Conservation (phyloP, 2,888 invertebrate species). For the Vanessa cardui region DNA sequence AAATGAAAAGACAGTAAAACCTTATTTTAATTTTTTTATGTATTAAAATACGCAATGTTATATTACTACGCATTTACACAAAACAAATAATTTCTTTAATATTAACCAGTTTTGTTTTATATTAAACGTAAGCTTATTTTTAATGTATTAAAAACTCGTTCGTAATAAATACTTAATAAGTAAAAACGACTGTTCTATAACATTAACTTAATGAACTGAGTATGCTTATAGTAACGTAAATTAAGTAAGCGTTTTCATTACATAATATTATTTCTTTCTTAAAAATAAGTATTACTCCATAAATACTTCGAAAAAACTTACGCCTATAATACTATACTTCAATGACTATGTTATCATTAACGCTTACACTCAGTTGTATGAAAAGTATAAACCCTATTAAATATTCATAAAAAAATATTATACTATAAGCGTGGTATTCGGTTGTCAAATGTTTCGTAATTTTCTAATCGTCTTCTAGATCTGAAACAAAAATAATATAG, state of each 20-base stretch:
- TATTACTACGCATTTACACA: no score
- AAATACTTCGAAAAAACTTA: slow-evolving; percentile 15
- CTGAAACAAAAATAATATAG: slow-evolving; percentile 10
- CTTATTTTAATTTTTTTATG: neutral
- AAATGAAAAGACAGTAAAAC: no score
- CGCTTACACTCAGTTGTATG: slow-evolving; percentile 2
- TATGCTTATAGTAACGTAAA: slow-evolving; percentile 15
- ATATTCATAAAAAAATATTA: neutral
- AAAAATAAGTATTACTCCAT: neutral
- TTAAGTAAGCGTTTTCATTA: slow-evolving; percentile 24
- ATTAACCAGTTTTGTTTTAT: no score
- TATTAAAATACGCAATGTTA: neutral
- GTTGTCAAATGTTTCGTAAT: slow-evolving; percentile 15
- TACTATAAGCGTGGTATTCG: slow-evolving; percentile 16
- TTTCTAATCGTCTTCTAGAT: slow-evolving; percentile 2
- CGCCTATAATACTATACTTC: slow-evolving; percentile 17
- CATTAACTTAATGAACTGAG: neutral
- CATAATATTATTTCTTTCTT: neutral
- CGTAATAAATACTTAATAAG: slow-evolving; percentile 6
- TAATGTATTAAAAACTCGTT: neutral
- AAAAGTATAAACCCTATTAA: neutral
- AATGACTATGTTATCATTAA: neutral
- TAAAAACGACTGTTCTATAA: neutral
- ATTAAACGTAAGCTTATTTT: neutral
- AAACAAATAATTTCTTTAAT: no score